These are phyloP conservation scores for Gymnoscopelus microlampas DNA, from an alignment of 2,797 vertebrate species.

Conservation along the genomic window DNA sequence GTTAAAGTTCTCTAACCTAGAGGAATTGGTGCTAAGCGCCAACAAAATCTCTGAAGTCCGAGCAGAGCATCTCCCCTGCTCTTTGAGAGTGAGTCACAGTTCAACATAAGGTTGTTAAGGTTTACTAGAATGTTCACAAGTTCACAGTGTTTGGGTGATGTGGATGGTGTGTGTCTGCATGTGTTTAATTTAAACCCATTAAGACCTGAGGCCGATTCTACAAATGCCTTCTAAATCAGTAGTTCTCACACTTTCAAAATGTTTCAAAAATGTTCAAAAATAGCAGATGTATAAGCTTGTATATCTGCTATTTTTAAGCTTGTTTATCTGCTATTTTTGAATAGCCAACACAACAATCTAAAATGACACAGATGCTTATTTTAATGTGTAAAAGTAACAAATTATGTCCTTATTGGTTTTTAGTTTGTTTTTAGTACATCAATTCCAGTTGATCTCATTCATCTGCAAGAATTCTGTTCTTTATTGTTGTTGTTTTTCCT, in stretches of 20 bases:
- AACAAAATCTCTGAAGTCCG: conserved; percentile 83
- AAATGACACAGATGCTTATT: no score
- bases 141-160: no score
- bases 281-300: background rate
- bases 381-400: background rate
- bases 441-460: background rate
- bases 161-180: no score
- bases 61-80: conserved; percentile 78
- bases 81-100: conserved; percentile 77
- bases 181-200: no score
- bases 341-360: no score
- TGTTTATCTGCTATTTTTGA: no score
- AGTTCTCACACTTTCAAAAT: no score
- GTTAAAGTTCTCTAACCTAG: conserved; percentile 83
- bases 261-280: no score
- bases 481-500: background rate
- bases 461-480: background rate
- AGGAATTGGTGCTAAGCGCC: conserved; percentile 85
- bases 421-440: background rate
- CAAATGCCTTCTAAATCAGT: background rate
- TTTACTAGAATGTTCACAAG: background rate
- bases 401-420: background rate
- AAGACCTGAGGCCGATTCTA: no score
- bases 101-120: background rate
- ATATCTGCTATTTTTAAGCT: background rate